phyloP scores from a whole-genome alignment of 2,888 invertebrate species.

The Chrysolina americana region DNA sequence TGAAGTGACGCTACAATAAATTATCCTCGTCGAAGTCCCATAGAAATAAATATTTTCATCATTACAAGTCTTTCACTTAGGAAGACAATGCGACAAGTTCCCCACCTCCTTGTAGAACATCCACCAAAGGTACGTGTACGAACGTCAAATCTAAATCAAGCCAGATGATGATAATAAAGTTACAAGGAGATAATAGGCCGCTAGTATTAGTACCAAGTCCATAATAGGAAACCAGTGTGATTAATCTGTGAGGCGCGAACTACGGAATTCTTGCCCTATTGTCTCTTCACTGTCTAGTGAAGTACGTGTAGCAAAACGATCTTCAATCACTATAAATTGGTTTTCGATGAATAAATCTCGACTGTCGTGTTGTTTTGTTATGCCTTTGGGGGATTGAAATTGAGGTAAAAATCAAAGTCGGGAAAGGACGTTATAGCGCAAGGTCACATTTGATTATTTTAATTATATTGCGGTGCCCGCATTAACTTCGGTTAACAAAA shows the following conservation, averaged over 20 bases:
- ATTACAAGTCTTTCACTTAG: constrained; percentile 11
- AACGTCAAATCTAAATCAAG: constrained; percentile 32
- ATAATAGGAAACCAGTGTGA: constrained; percentile 32
- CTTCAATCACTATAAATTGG: constrained; percentile 46
- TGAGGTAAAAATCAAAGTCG: constrained; percentile 12
- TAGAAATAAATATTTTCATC: constrained; percentile 16
- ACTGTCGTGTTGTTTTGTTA: constrained; percentile 12
- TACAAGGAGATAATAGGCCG: constrained; percentile 24
- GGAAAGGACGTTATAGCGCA: constrained; percentile 1
- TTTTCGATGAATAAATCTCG: constrained; percentile 27
- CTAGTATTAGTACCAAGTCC: constrained; percentile 24
- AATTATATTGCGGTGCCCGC: background rate
- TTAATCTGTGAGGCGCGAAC: constrained; percentile 28
- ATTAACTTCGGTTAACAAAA: background rate
- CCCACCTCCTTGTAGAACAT: constrained; percentile 1
- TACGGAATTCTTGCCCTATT: constrained; percentile 26
- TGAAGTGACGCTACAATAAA: constrained; percentile 6
- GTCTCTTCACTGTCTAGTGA: constrained; percentile 31
- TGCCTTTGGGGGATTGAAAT: constrained; percentile 8
- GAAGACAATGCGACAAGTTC: constrained; percentile 20
- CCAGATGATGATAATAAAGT: constrained; percentile 22
- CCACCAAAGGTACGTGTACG: constrained; percentile 14
- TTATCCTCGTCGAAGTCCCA: background rate
- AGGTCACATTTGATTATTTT: constrained; percentile 14
- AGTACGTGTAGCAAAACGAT: constrained; percentile 33